Conservation (phyloP, 1,140 invertebrate species). For the Bathynomus jamesi region DNA sequence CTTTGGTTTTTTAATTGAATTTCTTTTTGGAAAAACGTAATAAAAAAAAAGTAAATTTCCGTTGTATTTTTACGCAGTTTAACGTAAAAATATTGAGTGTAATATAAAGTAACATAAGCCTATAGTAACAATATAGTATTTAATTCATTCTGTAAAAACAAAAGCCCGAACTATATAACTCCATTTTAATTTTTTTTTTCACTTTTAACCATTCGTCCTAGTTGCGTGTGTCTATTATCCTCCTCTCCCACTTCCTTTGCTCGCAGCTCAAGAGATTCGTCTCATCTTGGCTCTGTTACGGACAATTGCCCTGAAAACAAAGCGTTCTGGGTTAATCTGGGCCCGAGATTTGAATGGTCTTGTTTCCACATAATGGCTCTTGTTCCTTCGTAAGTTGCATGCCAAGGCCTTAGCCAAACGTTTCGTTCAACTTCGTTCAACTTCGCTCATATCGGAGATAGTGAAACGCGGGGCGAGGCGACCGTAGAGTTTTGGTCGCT, state of each 20-base stretch:
- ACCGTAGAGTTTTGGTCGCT: not conserved
- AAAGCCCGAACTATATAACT: no score
- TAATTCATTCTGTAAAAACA: no score
- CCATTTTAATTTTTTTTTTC: no score
- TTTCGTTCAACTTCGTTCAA: conserved; percentile 1
- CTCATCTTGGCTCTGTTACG: not conserved
- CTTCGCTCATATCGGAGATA: no score
- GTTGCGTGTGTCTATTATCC: not conserved
- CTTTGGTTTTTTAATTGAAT: no score
- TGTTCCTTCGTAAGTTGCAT: not conserved
- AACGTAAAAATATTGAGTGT: no score
- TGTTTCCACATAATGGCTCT: not conserved
- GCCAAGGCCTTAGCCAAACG: not conserved
- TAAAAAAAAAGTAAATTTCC: no score
- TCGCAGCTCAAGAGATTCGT: not conserved
- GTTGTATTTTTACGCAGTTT: no score
- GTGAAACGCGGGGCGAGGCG: not conserved
- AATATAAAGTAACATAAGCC: no score
- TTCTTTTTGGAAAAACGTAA: no score
- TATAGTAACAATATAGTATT: no score
- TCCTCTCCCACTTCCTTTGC: not conserved
- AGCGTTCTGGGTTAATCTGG: not conserved
- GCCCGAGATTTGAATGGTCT: not conserved
- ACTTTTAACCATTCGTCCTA: not conserved
- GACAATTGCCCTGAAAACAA: not conserved